phyloP scores from a whole-genome alignment of 2,113 vertebrate genomes.

The Hepsetus odoe region DNA sequence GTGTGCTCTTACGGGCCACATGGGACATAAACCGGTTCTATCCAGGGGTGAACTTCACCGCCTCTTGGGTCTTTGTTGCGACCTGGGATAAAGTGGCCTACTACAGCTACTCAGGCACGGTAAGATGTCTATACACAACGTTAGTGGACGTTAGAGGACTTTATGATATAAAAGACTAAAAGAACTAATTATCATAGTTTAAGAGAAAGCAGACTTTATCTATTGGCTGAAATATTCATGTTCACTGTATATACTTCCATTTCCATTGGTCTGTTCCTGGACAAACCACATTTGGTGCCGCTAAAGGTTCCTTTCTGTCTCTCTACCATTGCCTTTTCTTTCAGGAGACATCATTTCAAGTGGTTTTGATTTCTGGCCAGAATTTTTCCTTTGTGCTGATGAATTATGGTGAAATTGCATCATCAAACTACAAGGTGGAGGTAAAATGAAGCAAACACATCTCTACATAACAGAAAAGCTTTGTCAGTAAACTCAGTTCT shows the following conservation, averaged over 20 bases:
- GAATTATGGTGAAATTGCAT: slow-evolving; percentile 52
- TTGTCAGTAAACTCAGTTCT: not conserved
- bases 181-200: too few species aligned
- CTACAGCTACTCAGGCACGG: not conserved
- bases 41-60: rapidly evolving
- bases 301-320: too few species aligned
- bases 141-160: too few species aligned
- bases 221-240: too few species aligned
- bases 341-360: slow-evolving; percentile 58
- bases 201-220: too few species aligned
- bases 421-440: not conserved
- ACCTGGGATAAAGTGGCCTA: slow-evolving; percentile 65
- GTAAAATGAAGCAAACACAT: slow-evolving; percentile 5
- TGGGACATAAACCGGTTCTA: slow-evolving; percentile 56
- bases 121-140: slow-evolving; percentile 41
- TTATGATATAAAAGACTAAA: too few species aligned
- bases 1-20: not conserved
- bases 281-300: too few species aligned
- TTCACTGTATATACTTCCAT: too few species aligned
- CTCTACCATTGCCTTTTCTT: too few species aligned
- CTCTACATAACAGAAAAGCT: not conserved
- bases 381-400: slow-evolving; percentile 51
- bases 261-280: too few species aligned
- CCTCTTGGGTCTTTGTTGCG: slow-evolving; percentile 53
- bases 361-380: slow-evolving; percentile 48